These are phyloP conservation scores for Meganola albula DNA, from an alignment of 2,888 invertebrate genomes.

Conservation along the genomic window DNA sequence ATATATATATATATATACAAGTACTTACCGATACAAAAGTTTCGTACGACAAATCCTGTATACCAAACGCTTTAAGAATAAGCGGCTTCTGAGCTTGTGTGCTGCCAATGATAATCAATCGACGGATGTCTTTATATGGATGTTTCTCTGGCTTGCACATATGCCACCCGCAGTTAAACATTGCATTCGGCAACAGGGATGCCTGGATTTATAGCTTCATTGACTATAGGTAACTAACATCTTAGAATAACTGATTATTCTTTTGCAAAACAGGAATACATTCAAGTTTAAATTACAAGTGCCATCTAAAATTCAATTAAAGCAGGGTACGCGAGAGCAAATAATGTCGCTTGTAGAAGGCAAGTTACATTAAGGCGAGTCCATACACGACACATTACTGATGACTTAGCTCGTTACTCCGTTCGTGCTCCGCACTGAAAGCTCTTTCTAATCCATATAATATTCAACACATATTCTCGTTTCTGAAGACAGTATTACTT, in stretches of 20 bases:
- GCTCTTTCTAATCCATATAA: slow-evolving; percentile 19
- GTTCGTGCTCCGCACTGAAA: slow-evolving; percentile 10
- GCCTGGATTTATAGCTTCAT: too few species aligned
- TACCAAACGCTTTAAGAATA: slow-evolving; percentile 66
- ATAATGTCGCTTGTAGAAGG: background rate
- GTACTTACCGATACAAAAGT: slow-evolving; percentile 62
- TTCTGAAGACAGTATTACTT: too few species aligned
- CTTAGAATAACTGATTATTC: too few species aligned
- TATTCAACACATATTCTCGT: slow-evolving; percentile 18
- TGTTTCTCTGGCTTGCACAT: slow-evolving; percentile 36
- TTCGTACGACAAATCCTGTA: slow-evolving; percentile 61
- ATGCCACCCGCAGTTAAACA: slow-evolving; percentile 65
- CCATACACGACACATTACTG: slow-evolving; percentile 9
- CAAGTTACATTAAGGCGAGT: slow-evolving; percentile 3
- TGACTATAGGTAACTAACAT: too few species aligned
- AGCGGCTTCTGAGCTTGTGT: slow-evolving; percentile 66
- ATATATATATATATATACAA: background rate
- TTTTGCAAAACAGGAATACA: too few species aligned
- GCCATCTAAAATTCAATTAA: too few species aligned
- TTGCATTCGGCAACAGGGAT: slow-evolving; percentile 53
- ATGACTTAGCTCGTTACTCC: slow-evolving; percentile 8
- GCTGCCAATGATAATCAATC: slow-evolving; percentile 56
- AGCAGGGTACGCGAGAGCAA: too few species aligned
- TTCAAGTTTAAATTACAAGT: too few species aligned
- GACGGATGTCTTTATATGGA: slow-evolving; percentile 44